phyloP scores from a whole-genome alignment of 1,140 invertebrate species.

The Bicyclus anynana region DNA sequence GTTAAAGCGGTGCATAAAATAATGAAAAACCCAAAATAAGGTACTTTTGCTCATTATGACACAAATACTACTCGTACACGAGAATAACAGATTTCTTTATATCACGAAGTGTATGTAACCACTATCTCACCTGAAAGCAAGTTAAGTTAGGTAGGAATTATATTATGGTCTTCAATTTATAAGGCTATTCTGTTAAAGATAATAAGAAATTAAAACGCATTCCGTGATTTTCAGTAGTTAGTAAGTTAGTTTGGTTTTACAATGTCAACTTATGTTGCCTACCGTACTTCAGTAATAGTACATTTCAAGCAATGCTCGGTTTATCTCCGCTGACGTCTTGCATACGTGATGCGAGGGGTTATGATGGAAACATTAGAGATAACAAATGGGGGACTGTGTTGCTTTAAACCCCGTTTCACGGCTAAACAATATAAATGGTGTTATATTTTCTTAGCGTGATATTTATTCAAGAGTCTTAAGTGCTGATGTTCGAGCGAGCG shows the following conservation, averaged over 20 bases:
- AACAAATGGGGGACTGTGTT: conserved; percentile 29
- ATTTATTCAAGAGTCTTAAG: conserved; percentile 18
- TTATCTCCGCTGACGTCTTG: conserved; percentile 32
- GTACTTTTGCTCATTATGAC: no score
- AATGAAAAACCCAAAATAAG: no score
- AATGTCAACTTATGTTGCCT: background rate
- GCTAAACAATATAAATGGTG: conserved; percentile 26
- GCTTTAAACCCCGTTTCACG: conserved; percentile 27
- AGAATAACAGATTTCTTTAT: no score
- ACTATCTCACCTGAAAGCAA: no score
- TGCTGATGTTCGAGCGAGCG: conserved; percentile 7
- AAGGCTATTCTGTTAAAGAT: no score
- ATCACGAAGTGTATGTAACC: no score
- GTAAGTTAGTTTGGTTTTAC: background rate
- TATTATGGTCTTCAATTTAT: no score
- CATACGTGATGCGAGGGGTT: conserved; percentile 26
- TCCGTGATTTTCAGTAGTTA: no score
- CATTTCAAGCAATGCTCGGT: conserved; percentile 22
- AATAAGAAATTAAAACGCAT: no score
- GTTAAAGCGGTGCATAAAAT: no score
- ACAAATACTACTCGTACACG: no score
- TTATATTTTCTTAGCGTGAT: conserved; percentile 17
- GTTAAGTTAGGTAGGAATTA: no score
- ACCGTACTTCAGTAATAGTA: conserved; percentile 13
- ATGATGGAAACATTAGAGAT: conserved; percentile 31